These are phyloP conservation scores for Coccyzus lansbergi DNA, from an alignment of 2,797 vertebrate genomes.

Conservation along the genomic window DNA sequence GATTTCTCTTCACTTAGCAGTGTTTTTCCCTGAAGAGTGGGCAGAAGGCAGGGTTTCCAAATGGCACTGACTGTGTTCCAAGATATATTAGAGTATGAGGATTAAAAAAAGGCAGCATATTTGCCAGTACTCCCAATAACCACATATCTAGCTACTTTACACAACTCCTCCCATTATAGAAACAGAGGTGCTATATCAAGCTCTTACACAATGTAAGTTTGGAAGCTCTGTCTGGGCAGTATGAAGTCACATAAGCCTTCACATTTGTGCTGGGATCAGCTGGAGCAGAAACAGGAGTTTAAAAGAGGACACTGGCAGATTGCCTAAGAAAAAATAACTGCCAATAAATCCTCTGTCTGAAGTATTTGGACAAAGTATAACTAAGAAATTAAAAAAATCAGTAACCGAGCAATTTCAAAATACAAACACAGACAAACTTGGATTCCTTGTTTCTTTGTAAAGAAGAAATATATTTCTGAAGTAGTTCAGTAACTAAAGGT, in stretches of 20 bases:
- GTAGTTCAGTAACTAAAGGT: background rate
- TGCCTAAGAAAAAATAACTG: background rate
- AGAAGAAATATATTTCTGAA: background rate
- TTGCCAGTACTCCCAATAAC: background rate
- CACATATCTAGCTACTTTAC: constrained; percentile 7
- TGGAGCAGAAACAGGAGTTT: constrained; percentile 13
- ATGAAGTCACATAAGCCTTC: constrained; percentile 20
- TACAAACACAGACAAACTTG: background rate
- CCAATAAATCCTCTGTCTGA: constrained; percentile 29
- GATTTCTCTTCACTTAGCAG: background rate
- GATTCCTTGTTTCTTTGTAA: background rate
- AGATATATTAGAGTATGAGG: background rate
- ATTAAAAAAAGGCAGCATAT: background rate
- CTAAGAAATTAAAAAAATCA: constrained; percentile 2
- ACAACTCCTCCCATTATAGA: constrained; percentile 7
- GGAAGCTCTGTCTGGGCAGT: background rate
- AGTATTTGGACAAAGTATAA: constrained; percentile 4
- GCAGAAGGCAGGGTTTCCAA: constrained; percentile 20
- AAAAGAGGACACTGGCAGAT: constrained; percentile 33
- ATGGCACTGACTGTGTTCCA: background rate
- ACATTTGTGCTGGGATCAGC: constrained; percentile 30
- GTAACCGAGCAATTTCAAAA: constrained; percentile 40
- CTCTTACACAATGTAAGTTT: background rate
- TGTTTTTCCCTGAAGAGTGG: background rate
- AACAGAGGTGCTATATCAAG: constrained; percentile 14